phyloP scores from a whole-genome alignment of 2,113 vertebrate genomes.

The Piaya cayana region DNA sequence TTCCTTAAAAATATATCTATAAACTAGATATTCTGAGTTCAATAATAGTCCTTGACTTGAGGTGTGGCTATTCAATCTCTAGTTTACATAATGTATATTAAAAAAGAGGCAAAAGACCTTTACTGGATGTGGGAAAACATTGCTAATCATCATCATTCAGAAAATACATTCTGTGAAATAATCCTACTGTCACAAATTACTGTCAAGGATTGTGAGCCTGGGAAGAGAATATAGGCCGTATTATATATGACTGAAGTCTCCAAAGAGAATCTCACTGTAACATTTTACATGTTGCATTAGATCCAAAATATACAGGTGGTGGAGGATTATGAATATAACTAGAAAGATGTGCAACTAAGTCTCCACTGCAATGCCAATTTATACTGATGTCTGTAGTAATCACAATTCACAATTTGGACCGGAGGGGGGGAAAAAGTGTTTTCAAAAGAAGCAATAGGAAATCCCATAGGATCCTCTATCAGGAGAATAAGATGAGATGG shows the following conservation, averaged over 20 bases:
- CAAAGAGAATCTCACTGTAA: background rate
- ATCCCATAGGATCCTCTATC: background rate
- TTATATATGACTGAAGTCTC: background rate
- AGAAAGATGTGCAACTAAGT: background rate
- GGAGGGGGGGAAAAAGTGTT: accelerated
- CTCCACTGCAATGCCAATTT: background rate
- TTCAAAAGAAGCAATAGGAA: background rate
- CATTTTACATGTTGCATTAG: accelerated
- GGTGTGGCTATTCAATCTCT: background rate
- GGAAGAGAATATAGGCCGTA: background rate
- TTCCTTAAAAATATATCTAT: background rate
- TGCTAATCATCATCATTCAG: background rate
- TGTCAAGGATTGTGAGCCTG: background rate
- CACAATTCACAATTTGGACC: background rate
- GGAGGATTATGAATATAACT: background rate
- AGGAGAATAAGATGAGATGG: background rate
- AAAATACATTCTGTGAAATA: background rate
- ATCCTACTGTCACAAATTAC: background rate
- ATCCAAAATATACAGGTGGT: background rate
- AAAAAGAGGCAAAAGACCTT: background rate
- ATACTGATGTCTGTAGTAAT: background rate
- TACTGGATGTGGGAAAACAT: background rate
- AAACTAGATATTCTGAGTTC: background rate
- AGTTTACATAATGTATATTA: background rate
- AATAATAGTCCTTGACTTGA: background rate